Conservation (phyloP, 2,888 invertebrate genomes). For the Tricholauxania praeusta region DNA sequence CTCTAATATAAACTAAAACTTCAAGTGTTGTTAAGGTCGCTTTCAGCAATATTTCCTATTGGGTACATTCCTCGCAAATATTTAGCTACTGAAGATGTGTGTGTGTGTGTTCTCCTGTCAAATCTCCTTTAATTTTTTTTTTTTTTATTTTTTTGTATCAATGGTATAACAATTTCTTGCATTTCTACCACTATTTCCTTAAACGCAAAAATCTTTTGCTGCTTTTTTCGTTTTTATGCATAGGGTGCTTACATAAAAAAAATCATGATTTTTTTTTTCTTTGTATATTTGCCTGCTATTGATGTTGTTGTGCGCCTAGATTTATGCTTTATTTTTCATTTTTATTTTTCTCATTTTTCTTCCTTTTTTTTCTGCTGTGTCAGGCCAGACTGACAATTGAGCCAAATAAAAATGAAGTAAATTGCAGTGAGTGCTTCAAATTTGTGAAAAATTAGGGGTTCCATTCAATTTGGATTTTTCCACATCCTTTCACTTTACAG, state of each 20-base stretch:
- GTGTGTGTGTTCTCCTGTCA: neutral
- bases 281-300: conserved; percentile 1
- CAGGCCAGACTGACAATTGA: conserved; percentile 8
- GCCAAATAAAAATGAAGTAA: conserved; percentile 15
- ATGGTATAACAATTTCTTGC: conserved; percentile 8
- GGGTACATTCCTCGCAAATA: neutral
- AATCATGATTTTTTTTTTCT: neutral
- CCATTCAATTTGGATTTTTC: conserved; percentile 10
- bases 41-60: too few species aligned
- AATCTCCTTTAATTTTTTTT: neutral
- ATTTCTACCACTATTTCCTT: neutral
- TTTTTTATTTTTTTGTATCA: neutral
- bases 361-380: too few species aligned
- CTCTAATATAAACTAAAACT: too few species aligned
- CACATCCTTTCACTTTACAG: neutral
- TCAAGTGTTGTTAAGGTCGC: too few species aligned
- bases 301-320: conserved; percentile 22
- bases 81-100: neutral
- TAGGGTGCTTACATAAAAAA: conserved; percentile 4
- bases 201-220: neutral
- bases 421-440: conserved; percentile 14
- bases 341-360: neutral
- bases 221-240: neutral
- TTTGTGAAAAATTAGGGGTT: conserved; percentile 19
- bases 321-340: conserved; percentile 9